These are phyloP conservation scores for Todiramphus chloris DNA, from an alignment of 2,113 vertebrate genomes.

Conservation along the genomic window DNA sequence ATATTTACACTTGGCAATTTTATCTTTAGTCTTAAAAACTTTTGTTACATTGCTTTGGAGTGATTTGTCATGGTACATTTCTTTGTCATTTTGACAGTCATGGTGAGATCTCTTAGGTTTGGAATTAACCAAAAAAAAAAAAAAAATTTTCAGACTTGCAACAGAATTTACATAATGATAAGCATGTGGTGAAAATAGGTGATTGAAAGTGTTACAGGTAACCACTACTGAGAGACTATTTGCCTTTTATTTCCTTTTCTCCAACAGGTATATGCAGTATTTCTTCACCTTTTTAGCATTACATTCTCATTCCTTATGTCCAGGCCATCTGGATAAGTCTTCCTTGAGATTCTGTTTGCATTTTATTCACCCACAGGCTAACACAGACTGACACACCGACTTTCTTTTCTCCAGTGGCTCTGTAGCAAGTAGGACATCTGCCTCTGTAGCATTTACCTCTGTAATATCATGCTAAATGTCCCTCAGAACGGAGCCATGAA, in stretches of 20 bases:
- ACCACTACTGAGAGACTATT: not conserved
- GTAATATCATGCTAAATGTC: not conserved
- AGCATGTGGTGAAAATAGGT: not conserved
- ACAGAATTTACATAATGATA: not conserved
- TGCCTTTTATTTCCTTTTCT: not conserved
- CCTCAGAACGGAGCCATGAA: not conserved
- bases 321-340: not conserved
- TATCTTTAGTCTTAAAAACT: not conserved
- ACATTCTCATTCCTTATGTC: not conserved
- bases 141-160: not conserved
- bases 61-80: not conserved
- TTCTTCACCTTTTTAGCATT: not conserved
- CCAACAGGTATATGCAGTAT: accelerated
- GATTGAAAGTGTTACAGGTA: not conserved
- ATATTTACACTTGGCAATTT: not conserved
- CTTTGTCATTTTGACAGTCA: not conserved
- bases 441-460: not conserved
- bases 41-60: not conserved
- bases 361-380: not conserved
- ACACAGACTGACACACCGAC: accelerated
- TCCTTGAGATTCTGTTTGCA: not conserved
- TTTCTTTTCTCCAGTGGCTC: not conserved
- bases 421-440: not conserved
- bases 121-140: not conserved
- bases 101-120: not conserved